Conservation (phyloP, 2,113 vertebrate species). For the Neoarius graeffei region DNA sequence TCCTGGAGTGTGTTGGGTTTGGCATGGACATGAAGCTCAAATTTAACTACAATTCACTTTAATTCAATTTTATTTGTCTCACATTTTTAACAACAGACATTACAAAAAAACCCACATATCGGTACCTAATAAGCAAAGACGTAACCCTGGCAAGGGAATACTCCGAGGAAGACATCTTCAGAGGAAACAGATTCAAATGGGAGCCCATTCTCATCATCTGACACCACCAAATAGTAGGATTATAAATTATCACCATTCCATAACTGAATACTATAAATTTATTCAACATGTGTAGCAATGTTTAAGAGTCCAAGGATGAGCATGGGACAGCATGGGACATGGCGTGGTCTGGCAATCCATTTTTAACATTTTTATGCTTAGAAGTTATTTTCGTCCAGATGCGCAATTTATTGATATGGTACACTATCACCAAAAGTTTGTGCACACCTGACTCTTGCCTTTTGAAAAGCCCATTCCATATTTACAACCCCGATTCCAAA, state of each 20-base stretch:
- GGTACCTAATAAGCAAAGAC: background rate
- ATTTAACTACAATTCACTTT: background rate
- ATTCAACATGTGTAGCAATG: background rate
- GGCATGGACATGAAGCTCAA: background rate
- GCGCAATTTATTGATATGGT: background rate
- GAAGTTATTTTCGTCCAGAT: background rate
- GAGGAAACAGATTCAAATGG: background rate
- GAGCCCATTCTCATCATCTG: background rate
- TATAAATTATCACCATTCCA: background rate
- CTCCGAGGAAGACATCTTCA: background rate
- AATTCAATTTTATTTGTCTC: background rate
- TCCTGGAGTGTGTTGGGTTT: background rate
- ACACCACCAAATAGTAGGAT: background rate
- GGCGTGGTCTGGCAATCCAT: background rate
- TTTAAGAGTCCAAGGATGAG: background rate
- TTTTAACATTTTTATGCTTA: background rate
- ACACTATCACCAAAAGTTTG: background rate
- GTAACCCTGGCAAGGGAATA: background rate
- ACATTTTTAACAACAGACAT: background rate
- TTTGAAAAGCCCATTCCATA: background rate
- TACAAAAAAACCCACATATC: background rate
- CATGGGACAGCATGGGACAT: background rate
- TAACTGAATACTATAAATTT: background rate
- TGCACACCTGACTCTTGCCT: background rate
- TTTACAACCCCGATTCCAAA: too few relatives aligned